Percentiles rank a stretch among this genome's conserved stretches.
Evolutionary conservation across 2,888 invertebrate genomes (phyloP).

Genomic region (Sphinx pinastri): DNA sequence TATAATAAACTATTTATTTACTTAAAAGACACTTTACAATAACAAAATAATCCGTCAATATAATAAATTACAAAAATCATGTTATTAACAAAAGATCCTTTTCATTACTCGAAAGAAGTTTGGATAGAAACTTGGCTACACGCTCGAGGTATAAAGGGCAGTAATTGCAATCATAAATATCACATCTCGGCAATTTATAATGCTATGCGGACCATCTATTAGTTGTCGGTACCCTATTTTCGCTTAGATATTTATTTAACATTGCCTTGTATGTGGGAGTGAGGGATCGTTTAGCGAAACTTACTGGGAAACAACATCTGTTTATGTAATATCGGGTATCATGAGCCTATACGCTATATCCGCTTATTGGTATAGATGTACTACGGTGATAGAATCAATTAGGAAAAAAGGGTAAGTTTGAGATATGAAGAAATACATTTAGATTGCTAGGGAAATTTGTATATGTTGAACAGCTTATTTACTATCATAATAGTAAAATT

Average conservation of each 20-base stretch:
- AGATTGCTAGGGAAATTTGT: too few species aligned
- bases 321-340: conserved; percentile 17
- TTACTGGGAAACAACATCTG: conserved; percentile 41
- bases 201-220: conserved; percentile 60
- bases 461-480: too few species aligned
- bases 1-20: too few species aligned
- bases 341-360: neutral
- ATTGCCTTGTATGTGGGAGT: conserved; percentile 48
- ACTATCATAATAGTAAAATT: too few species aligned
- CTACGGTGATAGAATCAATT: neutral
- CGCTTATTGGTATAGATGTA: neutral
- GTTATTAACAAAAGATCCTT: neutral
- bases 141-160: conserved; percentile 46
- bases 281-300: conserved; percentile 43
- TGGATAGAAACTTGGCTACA: conserved; percentile 13
- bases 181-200: conserved; percentile 66
- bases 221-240: conserved; percentile 65
- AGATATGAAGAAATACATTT: too few species aligned
- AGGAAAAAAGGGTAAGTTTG: neutral
- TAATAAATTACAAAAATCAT: neutral
- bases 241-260: conserved; percentile 52
- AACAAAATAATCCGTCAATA: too few species aligned
- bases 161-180: conserved; percentile 77
- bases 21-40: neutral
- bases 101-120: neutral